Evolutionary conservation across 2,113 vertebrate species (phyloP).

Genomic region (Promerops cafer): DNA sequence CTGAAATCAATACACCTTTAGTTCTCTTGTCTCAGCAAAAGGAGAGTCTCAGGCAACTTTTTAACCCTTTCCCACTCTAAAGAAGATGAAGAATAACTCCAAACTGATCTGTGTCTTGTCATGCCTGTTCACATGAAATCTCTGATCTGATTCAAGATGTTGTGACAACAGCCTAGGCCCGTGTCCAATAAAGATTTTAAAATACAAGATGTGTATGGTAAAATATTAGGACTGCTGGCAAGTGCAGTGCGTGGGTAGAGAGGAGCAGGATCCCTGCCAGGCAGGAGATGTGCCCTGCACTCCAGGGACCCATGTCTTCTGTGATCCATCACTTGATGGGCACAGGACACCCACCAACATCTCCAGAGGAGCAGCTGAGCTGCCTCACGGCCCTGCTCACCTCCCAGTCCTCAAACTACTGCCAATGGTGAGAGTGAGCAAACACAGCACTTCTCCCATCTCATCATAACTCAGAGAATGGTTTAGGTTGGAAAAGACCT

Average conservation of each 20-base stretch:
- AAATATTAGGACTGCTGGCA: background rate
- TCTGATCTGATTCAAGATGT: background rate
- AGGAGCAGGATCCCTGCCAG: background rate
- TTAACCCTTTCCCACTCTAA: conserved; percentile 5
- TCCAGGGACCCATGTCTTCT: background rate
- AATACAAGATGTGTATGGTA: background rate
- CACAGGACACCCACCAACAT: rapidly evolving
- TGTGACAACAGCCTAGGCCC: background rate
- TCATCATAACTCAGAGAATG: background rate
- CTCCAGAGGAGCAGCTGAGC: background rate
- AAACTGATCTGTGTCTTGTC: background rate
- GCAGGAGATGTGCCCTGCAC: background rate
- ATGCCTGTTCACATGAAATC: background rate
- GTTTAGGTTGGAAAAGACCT: background rate
- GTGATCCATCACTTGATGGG: background rate
- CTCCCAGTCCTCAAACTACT: background rate
- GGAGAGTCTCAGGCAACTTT: background rate
- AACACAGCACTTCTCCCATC: background rate
- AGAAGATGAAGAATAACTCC: background rate
- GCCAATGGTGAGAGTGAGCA: background rate
- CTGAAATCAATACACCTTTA: conserved; percentile 42
- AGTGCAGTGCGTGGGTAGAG: background rate
- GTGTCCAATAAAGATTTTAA: background rate
- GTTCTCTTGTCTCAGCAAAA: conserved; percentile 54
- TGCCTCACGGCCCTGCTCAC: background rate